A percentile compares a stretch with the other conserved stretches of the same genome.
phyloP scores from a whole-genome alignment of 2,888 invertebrate species.

The Saturnia japonica region DNA sequence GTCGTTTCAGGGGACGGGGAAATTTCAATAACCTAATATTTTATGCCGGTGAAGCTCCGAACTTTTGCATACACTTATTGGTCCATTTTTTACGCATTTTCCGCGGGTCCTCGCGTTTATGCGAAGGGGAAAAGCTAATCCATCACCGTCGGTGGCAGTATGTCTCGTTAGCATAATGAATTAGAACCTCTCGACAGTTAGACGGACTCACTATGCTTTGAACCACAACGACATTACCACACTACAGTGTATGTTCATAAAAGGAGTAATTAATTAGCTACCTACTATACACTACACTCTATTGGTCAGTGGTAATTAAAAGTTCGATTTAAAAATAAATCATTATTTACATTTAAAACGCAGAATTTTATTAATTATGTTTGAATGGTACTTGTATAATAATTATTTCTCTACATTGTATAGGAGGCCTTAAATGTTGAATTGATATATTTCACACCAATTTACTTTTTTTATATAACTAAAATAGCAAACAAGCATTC shows the following conservation, averaged over 20 bases:
- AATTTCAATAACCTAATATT: constrained; percentile 66
- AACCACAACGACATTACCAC: constrained; percentile 27
- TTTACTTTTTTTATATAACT: no score
- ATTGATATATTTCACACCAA: neutral
- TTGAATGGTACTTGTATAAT: neutral
- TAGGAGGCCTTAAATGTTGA: no score
- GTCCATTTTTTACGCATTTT: constrained; percentile 55
- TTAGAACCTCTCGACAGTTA: constrained; percentile 47
- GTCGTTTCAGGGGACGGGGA: constrained; percentile 52
- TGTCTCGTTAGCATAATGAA: constrained; percentile 79
- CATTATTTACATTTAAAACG: no score
- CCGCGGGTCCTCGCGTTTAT: constrained; percentile 40
- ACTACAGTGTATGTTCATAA: neutral
- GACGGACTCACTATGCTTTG: constrained; percentile 26
- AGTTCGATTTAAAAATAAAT: no score
- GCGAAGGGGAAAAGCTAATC: constrained; percentile 59
- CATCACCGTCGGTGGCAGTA: constrained; percentile 72
- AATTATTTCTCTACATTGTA: neutral
- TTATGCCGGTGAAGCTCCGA: constrained; percentile 44
- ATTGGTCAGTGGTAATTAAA: no score
- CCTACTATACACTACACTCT: no score
- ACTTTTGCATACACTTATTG: constrained; percentile 58
- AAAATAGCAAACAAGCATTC: no score
- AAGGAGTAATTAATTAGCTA: neutral
- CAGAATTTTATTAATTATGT: neutral